Evolutionary conservation across 2,888 invertebrate species (phyloP), one percentile per base, ranked within the genome.

Genomic region (Malthinus seriepunctatus): DNA sequence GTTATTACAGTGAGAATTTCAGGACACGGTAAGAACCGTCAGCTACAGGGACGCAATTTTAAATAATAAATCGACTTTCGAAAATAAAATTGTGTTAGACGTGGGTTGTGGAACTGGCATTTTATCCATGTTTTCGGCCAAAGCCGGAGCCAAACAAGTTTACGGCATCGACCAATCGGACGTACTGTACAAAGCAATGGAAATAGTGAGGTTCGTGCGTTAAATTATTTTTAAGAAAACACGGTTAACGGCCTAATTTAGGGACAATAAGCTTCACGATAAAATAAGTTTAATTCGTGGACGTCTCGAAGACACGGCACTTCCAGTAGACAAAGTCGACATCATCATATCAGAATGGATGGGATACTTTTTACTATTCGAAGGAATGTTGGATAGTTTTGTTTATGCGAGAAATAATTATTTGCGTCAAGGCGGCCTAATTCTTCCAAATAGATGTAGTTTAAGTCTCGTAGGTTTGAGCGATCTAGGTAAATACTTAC

Each of bases 61-160:
- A 48, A 84, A 85, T 11, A 96, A 96, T 75, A 80, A 81, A 32
- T 82, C 85, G 32, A 79, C 84, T 54, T 84, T 96, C 51, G 81
- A 81, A 69, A 88, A 86, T 37, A 95, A 95, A 79, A 80, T 86
- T 14, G 93, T 99, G 12, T 80, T 99, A 59, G 99, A 99, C 81
- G 88, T 99, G 54, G 99, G 99, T 33, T 97, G 97, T 79, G 99
- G 99, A 15, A 98, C 98, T 1, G 95, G 96, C 31, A 97, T 99
- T 67, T 81, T 99, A 15, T 97, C 97, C 9, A 96, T 99, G 94
- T 99, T 99, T 82, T 92, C 95, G 64, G 97, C 96, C 8, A 88
- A 92, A 73, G 95, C 97, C 14, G 97, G 97, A 23, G 98, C 98
- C 38, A 83, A 86, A 59, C 87, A 85, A 79, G 94, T 99, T 4